A percentile compares a stretch with the other conserved stretches of the same genome.
phyloP scores from a whole-genome alignment of 2,797 vertebrate species.

The Mus spretus region DNA sequence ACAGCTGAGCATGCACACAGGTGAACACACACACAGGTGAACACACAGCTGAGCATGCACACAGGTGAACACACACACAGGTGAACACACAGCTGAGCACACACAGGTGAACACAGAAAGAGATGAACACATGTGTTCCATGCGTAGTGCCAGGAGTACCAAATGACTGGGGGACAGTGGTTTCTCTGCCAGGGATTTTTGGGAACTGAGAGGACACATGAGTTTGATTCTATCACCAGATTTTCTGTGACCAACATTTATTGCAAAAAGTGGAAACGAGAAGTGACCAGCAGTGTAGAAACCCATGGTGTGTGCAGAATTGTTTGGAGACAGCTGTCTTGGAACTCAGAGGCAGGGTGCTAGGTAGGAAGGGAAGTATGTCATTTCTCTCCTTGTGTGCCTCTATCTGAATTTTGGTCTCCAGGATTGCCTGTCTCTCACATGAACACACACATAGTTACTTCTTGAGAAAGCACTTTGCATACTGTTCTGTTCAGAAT shows the following conservation, averaged over 20 bases:
- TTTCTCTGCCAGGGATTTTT: neutral
- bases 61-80: too few relatives aligned
- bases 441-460: neutral
- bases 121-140: neutral
- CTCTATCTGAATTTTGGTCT: neutral
- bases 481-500: neutral
- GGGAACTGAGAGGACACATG: neutral
- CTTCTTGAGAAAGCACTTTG: neutral
- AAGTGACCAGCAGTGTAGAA: neutral
- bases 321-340: neutral
- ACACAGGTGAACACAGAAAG: neutral
- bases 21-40: too few relatives aligned
- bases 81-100: too few relatives aligned
- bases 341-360: too few relatives aligned
- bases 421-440: neutral
- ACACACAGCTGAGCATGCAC: too few relatives aligned
- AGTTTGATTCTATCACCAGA: neutral
- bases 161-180: neutral
- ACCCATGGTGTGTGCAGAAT: neutral
- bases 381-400: neutral
- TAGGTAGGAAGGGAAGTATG: neutral
- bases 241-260: neutral
- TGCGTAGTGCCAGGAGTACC: neutral
- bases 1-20: too few relatives aligned
- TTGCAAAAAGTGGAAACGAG: neutral